Evolutionary conservation across 2,113 vertebrate species (phyloP), one percentile per base, ranked within the genome.

Genomic region (Etia nguti): DNA sequence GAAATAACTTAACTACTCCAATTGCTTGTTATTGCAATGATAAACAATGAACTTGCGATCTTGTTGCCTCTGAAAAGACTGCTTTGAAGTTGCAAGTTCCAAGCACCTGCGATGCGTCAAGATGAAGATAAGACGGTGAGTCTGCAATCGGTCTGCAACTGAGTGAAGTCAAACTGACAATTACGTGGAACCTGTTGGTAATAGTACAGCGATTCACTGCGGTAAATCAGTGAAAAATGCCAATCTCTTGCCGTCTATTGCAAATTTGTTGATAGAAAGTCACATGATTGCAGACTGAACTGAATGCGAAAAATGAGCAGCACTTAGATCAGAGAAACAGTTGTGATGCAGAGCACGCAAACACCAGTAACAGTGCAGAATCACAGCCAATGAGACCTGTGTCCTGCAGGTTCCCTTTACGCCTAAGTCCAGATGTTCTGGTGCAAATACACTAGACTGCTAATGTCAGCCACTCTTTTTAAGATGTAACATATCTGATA

Each of bases 1-100:
- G 6, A 84, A 80, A 65, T 79, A 81, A 26, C 50, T 48, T n/a
- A 36, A 41, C 29, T n/a, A 38, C 11, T 86, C 41, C n/a, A 38
- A 38, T 13, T 20, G 22, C 22, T 81, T 73, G 13, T 73, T 73
- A 2, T 10, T 73, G 38, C 22, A 73, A 3, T 24, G 12, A 46
- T 4, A 2, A 26, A 16, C 65, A 73, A 73, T 7, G 41, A 26
- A 73, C 68, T 46, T 73, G 65, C 2, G 2, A 16, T 46, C 5
- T 73, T 15, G 15, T 46, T 73, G 68, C 38, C 38, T 26, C 41
- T 73, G 68, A 73, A 46, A 46, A 46, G 2, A 46, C 38, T 43
- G 38, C 8, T 73, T 73, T 46, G 22, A 73, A 46, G 15, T 46
- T 26, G 5, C 5, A 26, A 43, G 36, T 43, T 70, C 3, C n/a